Base-by-base conservation (phyloP, 1,140 invertebrate genomes). In the Lycorma delicatula region DNA sequence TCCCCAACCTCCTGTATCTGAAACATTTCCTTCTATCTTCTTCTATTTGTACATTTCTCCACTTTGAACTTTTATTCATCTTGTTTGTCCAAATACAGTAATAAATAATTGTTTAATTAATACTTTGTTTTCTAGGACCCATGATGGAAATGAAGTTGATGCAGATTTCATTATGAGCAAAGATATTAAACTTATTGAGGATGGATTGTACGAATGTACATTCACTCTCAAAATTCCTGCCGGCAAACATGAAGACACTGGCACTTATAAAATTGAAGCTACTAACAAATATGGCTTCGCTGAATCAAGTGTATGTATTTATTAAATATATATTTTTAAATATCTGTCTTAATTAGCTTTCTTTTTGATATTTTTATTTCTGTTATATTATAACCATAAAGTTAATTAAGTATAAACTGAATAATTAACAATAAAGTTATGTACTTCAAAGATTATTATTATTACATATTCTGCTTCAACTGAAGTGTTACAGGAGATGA, bases 241-340 rank as follows among this genome's bases (percentile, higher is more conserved):
- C 65, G 82, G 81, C 63, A 79, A 80, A 53, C 79, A 83, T 60
- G 75, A 79, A 28, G 88, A 95, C 69, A 85, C 86, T 26, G 92
- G 91, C 2, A 79, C 82, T 46, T 95, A 93, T 70, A 82, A 80
- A 1, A 72, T 93, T n/a, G 78, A 81, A 66, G 82, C 86, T 0
- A 81, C 80, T 61, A 93, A 93, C 71, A 82, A 88, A 64, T 84
- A 83, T 67, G 89, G 89, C 3, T 77, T 86, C 56, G 77, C 77
- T 20, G 79, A 82, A 65, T 79, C 81, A 47, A 82, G 79, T 47
- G 77, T 79, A 61, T 74, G 71, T 68, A 60, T 63, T 49, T 22
- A 29, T 27, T 53, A 34, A n/a, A 27, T 41, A 54, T 41, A 34
- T 31, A 26, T 51, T 28, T 29, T 51, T 50, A 54, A 36, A 48